Conservation (phyloP, 2,888 invertebrate species). For the Piscicola geometra region DNA sequence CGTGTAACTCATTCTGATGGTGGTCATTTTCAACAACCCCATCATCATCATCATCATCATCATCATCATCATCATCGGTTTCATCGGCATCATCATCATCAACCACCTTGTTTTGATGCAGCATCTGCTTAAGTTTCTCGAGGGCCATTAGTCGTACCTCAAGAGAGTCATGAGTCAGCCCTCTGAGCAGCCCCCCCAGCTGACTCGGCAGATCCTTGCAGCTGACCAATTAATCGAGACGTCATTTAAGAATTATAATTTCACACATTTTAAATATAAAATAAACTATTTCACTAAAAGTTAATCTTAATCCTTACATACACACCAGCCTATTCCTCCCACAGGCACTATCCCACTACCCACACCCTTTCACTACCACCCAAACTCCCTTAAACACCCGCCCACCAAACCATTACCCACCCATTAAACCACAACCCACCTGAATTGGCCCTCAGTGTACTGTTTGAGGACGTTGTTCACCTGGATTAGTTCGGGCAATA, state of each 20-base stretch:
- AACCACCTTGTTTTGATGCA: slow-evolving; percentile 65
- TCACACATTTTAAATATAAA: too few species aligned
- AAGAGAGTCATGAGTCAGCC: slow-evolving; percentile 68
- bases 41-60: slow-evolving; percentile 1
- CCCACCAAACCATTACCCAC: too few species aligned
- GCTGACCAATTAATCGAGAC: slow-evolving; percentile 4
- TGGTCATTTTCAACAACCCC: neutral
- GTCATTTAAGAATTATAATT: neutral
- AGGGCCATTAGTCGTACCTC: slow-evolving; percentile 74
- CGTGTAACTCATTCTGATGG: slow-evolving; percentile 41
- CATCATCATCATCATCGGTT: slow-evolving; percentile 5
- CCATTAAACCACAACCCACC: too few species aligned
- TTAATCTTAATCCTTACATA: too few species aligned
- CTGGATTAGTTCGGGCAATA: slow-evolving; percentile 65
- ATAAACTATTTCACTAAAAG: too few species aligned
- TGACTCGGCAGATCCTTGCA: slow-evolving; percentile 44
- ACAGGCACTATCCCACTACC: too few species aligned
- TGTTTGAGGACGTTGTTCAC: slow-evolving; percentile 59
- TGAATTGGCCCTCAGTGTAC: slow-evolving; percentile 37
- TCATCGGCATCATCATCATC: neutral
- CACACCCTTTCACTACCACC: too few species aligned
- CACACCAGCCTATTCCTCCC: too few species aligned
- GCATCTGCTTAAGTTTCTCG: slow-evolving; percentile 64
- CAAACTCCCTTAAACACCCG: too few species aligned
- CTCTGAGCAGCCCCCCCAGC: slow-evolving; percentile 51